phyloP scores from a whole-genome alignment of 2,888 invertebrate genomes.

The Leptinotarsa peninsularis region DNA sequence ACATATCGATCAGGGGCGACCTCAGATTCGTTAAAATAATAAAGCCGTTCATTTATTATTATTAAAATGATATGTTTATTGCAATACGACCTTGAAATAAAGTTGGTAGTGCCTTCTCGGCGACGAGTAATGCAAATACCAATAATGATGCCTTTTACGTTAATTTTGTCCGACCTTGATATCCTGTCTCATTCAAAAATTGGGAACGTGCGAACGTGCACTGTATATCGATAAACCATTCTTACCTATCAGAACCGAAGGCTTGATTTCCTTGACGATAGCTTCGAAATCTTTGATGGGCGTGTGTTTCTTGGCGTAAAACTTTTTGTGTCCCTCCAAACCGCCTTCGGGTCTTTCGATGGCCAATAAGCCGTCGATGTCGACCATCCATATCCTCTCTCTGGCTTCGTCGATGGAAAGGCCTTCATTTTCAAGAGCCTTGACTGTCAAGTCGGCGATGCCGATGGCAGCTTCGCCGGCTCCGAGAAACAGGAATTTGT shows the following conservation, averaged over 20 bases:
- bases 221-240: conserved; percentile 32
- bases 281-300: conserved; percentile 83
- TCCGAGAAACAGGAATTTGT: conserved; percentile 91
- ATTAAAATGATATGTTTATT: too few relatives aligned
- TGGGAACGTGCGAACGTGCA: too few relatives aligned
- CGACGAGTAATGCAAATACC: too few relatives aligned
- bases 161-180: too few relatives aligned
- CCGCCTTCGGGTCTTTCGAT: conserved; percentile 74
- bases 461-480: conserved; percentile 69
- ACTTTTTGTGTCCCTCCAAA: conserved; percentile 77
- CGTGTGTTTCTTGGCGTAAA: conserved; percentile 82
- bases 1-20: too few relatives aligned
- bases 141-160: too few relatives aligned
- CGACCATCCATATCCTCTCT: conserved; percentile 94
- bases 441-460: conserved; percentile 84
- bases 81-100: too few relatives aligned
- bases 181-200: too few relatives aligned
- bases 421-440: conserved; percentile 75
- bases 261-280: conserved; percentile 86
- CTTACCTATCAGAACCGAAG: conserved; percentile 88
- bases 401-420: conserved; percentile 78
- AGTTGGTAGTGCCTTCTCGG: too few relatives aligned
- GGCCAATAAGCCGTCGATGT: conserved; percentile 90
- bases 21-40: too few relatives aligned
- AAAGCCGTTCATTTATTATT: too few relatives aligned